These are phyloP conservation scores for Liodrosophila aerea DNA, from an alignment of 2,888 invertebrate genomes.

Conservation along the genomic window DNA sequence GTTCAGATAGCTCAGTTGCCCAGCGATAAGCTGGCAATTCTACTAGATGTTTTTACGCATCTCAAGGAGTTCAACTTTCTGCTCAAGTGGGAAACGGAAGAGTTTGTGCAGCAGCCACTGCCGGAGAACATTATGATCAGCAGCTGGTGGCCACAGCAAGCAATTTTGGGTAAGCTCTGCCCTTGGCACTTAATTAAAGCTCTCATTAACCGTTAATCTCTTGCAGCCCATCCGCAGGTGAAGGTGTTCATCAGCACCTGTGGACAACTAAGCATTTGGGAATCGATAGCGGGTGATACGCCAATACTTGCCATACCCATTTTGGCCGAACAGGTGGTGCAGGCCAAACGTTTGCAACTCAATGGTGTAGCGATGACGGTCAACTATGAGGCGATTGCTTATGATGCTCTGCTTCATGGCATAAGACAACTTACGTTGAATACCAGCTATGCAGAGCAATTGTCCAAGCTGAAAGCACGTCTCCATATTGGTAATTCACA, in stretches of 20 bases:
- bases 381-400: slow-evolving; percentile 80
- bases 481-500: slow-evolving; percentile 60
- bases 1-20: slow-evolving; percentile 78
- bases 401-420: slow-evolving; percentile 79
- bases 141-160: slow-evolving; percentile 82
- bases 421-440: slow-evolving; percentile 81
- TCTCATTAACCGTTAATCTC: not conserved
- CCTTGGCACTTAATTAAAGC: no score
- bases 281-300: slow-evolving; percentile 83
- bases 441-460: slow-evolving; percentile 62
- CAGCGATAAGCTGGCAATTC: slow-evolving; percentile 76
- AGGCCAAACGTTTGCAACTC: slow-evolving; percentile 82
- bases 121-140: slow-evolving; percentile 81
- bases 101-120: slow-evolving; percentile 62
- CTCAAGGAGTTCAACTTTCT: slow-evolving; percentile 81
- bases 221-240: slow-evolving; percentile 84
- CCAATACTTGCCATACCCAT: slow-evolving; percentile 84
- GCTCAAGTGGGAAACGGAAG: slow-evolving; percentile 84
- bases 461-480: slow-evolving; percentile 48
- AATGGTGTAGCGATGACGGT: slow-evolving; percentile 82
- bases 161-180: slow-evolving; percentile 76
- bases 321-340: slow-evolving; percentile 83
- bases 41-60: slow-evolving; percentile 75
- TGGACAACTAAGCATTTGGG: slow-evolving; percentile 84
- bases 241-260: slow-evolving; percentile 85